phyloP scores from a whole-genome alignment of 2,113 vertebrate species.

The Struthidea cinerea region DNA sequence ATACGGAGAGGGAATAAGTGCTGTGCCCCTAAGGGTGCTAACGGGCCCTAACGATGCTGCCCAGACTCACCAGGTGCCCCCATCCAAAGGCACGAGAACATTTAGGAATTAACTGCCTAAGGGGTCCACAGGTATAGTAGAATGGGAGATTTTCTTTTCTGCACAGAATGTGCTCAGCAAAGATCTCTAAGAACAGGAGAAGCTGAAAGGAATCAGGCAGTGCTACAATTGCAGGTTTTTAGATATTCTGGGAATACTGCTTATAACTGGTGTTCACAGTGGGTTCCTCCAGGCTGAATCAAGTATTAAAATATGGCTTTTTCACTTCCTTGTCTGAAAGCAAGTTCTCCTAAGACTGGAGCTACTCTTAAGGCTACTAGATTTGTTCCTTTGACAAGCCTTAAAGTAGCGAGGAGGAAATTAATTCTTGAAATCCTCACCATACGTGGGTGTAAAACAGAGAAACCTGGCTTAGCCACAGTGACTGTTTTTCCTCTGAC shows the following conservation, averaged over 20 bases:
- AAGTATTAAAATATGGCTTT: background rate
- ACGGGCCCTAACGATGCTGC: fast-evolving
- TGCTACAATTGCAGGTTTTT: background rate
- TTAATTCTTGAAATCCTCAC: background rate
- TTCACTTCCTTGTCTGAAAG: background rate
- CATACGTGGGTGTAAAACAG: background rate
- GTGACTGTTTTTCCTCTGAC: background rate
- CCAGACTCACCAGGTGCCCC: background rate
- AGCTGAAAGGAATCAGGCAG: background rate
- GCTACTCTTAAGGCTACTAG: background rate
- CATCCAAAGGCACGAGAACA: background rate
- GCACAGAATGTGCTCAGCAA: background rate
- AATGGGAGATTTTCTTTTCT: background rate
- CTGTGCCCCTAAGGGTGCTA: background rate
- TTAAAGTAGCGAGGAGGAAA: background rate
- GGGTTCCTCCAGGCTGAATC: background rate
- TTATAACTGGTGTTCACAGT: background rate
- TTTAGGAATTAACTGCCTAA: background rate
- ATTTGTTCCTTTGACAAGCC: background rate
- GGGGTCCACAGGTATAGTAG: background rate
- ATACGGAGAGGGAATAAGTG: background rate
- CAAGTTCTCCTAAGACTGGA: background rate
- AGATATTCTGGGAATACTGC: background rate
- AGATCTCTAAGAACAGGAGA: background rate
- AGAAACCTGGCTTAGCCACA: background rate